phyloP scores from a whole-genome alignment of 2,888 invertebrate species.

The Drosophila pullipes region DNA sequence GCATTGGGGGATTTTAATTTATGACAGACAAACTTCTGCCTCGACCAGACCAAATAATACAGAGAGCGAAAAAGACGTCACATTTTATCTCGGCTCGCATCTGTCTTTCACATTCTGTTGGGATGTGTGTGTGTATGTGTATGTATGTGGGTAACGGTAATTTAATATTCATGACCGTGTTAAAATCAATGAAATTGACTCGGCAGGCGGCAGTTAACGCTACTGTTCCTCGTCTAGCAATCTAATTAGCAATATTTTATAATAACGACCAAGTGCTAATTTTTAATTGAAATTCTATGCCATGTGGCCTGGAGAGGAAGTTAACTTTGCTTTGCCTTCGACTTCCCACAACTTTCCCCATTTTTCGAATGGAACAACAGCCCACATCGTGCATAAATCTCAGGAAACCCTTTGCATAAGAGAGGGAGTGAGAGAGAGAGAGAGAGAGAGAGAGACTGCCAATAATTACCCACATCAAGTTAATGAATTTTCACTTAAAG shows the following conservation, averaged over 20 bases:
- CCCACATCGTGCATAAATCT: constrained; percentile 46
- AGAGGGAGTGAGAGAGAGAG: background rate
- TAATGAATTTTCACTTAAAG: constrained; percentile 20
- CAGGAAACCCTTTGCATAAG: constrained; percentile 31
- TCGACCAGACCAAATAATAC: constrained; percentile 45
- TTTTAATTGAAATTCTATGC: constrained; percentile 76
- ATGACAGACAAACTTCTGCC: constrained; percentile 75
- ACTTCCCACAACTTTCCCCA: background rate
- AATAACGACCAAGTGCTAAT: constrained; percentile 76
- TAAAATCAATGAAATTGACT: constrained; percentile 72
- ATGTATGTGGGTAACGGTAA: constrained; percentile 54
- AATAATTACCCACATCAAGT: constrained; percentile 75
- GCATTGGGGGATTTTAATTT: constrained; percentile 73
- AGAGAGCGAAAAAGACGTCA: constrained; percentile 30
- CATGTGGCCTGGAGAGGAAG: constrained; percentile 21
- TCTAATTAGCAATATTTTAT: constrained; percentile 80
- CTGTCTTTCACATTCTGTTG: background rate
- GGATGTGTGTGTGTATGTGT: constrained; percentile 10
- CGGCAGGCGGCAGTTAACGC: constrained; percentile 44
- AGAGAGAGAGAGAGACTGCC: constrained; percentile 20
- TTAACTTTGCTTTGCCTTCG: background rate
- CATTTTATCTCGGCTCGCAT: constrained; percentile 3
- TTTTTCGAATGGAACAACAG: background rate
- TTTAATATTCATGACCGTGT: constrained; percentile 80
- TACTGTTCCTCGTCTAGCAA: constrained; percentile 41